Conservation (phyloP, 2,888 invertebrate species). For the Prosapia bicincta region DNA sequence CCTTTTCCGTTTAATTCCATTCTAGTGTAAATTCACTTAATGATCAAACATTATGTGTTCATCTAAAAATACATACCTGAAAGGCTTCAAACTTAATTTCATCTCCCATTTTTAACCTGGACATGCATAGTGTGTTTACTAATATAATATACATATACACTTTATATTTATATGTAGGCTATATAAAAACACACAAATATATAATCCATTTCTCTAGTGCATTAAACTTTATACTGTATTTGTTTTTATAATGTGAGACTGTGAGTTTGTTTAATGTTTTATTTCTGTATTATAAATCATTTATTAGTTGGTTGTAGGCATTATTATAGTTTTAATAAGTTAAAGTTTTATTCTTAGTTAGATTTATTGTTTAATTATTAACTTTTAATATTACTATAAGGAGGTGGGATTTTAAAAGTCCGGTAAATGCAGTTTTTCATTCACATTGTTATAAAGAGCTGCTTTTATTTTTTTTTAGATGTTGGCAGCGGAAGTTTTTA, state of each 20-base stretch:
- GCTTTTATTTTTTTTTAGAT: too few relatives aligned
- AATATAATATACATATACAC: too few relatives aligned
- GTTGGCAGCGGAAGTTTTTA: too few relatives aligned
- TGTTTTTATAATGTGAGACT: neutral
- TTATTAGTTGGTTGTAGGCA: constrained; percentile 27
- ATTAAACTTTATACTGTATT: neutral
- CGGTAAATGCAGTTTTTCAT: neutral
- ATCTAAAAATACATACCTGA: constrained; percentile 10
- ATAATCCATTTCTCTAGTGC: neutral
- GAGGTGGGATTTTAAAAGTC: constrained; percentile 15
- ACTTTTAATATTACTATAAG: neutral
- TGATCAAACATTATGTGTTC: constrained; percentile 38
- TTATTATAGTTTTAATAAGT: constrained; percentile 14
- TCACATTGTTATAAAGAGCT: neutral
- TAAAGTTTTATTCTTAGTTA: neutral
- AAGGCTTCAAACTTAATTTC: constrained; percentile 2
- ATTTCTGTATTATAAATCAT: constrained; percentile 13
- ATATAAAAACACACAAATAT: too few relatives aligned
- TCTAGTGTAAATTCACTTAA: constrained; percentile 30
- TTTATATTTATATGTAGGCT: too few relatives aligned
- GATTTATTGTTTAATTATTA: constrained; percentile 12
- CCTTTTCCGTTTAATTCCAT: neutral
- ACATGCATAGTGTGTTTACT: neutral
- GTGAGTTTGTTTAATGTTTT: neutral
- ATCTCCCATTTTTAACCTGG: neutral